These are phyloP conservation scores for Laticauda laticaudata DNA, from an alignment of 2,113 vertebrate species.

Conservation along the genomic window DNA sequence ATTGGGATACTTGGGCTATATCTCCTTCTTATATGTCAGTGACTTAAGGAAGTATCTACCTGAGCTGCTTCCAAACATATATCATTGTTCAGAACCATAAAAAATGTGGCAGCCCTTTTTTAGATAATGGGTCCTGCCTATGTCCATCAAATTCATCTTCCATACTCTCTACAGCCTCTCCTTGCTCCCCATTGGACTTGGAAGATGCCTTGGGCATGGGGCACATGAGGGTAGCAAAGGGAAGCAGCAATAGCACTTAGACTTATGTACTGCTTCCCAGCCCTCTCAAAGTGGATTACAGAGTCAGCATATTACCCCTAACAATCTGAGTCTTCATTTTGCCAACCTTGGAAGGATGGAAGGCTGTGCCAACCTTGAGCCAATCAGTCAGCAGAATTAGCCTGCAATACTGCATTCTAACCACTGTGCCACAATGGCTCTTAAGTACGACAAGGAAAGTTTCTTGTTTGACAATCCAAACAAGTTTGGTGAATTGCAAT, in stretches of 20 bases:
- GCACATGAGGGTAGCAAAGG: not conserved
- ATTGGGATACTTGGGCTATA: not conserved
- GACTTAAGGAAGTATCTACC: not conserved
- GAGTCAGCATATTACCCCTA: no score
- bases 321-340: no score
- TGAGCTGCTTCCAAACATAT: not conserved
- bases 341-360: no score
- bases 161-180: not conserved
- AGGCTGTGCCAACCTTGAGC: no score
- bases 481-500: not conserved
- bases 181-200: not conserved
- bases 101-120: not conserved
- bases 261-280: no score
- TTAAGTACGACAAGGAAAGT: not conserved
- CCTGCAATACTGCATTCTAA: no score
- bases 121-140: not conserved
- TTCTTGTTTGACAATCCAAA: not conserved
- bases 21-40: not conserved
- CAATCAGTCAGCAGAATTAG: no score
- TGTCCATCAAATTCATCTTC: not conserved
- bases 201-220: not conserved
- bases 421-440: no score
- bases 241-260: not conserved
- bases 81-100: not conserved
- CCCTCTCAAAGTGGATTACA: no score